These are phyloP conservation scores for Apocrypta bakeri DNA, from an alignment of 1,140 invertebrate genomes.

Conservation along the genomic window DNA sequence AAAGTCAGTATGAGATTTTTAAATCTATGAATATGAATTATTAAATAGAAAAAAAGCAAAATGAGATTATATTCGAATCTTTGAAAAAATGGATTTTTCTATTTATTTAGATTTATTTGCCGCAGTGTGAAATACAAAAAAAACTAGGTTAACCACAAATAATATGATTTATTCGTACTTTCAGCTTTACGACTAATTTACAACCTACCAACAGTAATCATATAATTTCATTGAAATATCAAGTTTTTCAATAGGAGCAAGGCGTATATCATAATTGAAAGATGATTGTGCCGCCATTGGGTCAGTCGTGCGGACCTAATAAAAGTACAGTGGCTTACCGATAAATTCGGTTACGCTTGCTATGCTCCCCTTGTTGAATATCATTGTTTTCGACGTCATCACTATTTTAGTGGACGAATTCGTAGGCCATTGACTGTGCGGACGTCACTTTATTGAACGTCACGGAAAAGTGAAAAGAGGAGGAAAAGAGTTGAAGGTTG, in stretches of 20 bases:
- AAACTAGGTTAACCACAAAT: constrained; percentile 65
- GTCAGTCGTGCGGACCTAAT: constrained; percentile 73
- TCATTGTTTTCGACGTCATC: background rate
- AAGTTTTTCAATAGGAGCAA: constrained; percentile 53
- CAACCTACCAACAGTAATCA: constrained; percentile 65
- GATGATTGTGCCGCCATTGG: constrained; percentile 70
- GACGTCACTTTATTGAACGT: background rate
- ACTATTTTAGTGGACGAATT: constrained; percentile 48
- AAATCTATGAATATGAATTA: background rate
- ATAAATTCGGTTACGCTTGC: constrained; percentile 46
- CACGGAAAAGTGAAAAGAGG: constrained; percentile 21
- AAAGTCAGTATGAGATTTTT: background rate
- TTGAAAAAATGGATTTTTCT: background rate
- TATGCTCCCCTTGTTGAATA: constrained; percentile 43
- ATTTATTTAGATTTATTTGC: constrained; percentile 40
- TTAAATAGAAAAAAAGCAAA: background rate
- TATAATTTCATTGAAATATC: constrained; percentile 55
- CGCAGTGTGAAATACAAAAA: constrained; percentile 37
- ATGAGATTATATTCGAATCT: constrained; percentile 17
- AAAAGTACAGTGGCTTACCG: constrained; percentile 53
- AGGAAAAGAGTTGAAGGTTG: constrained; percentile 14
- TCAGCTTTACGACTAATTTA: constrained; percentile 60
- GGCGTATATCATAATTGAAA: constrained; percentile 60
- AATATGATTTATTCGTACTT: constrained; percentile 69
- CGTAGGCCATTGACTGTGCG: constrained; percentile 11